Evolutionary conservation across 2,888 invertebrate genomes (phyloP).

Genomic region (Chymomyza caudatula): DNA sequence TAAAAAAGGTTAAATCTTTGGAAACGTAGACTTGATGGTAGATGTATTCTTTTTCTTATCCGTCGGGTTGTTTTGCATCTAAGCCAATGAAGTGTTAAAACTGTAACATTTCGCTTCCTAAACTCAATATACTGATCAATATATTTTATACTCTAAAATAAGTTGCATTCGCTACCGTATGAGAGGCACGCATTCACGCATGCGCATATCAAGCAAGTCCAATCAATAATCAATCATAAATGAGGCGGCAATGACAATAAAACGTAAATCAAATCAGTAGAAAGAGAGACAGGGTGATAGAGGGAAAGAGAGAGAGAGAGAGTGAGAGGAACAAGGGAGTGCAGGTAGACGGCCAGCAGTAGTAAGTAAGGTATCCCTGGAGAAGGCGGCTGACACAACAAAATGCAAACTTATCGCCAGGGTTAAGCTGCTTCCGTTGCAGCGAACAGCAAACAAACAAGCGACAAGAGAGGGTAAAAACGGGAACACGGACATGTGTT

Average conservation of each 20-base stretch:
- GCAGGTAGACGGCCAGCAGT: neutral
- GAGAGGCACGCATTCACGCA: constrained; percentile 67
- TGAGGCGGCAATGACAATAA: constrained; percentile 69
- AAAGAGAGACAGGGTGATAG: constrained; percentile 9
- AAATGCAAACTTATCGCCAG: neutral
- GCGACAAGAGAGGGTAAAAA: neutral
- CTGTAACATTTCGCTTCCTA: neutral
- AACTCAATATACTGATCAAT: neutral
- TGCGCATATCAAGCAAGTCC: constrained; percentile 66
- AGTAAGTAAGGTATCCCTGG: neutral
- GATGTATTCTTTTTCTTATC: too few species aligned
- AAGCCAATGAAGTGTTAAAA: too few species aligned
- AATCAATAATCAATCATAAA: constrained; percentile 71
- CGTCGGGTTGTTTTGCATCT: too few species aligned
- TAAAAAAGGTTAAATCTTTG: too few species aligned
- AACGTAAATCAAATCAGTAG: constrained; percentile 65
- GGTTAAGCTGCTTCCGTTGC: neutral
- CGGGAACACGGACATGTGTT: constrained; percentile 43
- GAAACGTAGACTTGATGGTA: too few species aligned
- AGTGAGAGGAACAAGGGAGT: neutral
- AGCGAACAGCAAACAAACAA: neutral
- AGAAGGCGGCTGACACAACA: neutral
- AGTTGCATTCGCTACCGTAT: neutral
- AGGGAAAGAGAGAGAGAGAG: constrained; percentile 7
- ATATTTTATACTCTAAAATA: neutral